These are phyloP conservation scores for Cnemophilus loriae DNA, from an alignment of 2,113 vertebrate genomes.

Conservation along the genomic window DNA sequence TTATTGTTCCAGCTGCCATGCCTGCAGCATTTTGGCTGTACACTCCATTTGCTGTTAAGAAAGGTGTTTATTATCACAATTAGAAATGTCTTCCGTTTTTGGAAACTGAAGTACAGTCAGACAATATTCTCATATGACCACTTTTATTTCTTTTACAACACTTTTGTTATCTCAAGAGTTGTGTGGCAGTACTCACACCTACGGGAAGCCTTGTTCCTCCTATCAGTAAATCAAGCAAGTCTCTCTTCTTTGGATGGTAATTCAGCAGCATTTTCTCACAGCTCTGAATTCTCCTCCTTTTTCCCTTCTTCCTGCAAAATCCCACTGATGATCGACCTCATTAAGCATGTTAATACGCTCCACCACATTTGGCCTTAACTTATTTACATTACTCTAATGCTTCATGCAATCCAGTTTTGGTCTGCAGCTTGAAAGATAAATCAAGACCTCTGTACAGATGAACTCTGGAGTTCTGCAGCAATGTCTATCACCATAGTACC, in stretches of 20 bases:
- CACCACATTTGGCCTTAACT: background rate
- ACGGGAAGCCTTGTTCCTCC: background rate
- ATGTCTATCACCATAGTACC: background rate
- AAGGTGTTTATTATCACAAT: background rate
- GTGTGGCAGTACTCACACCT: background rate
- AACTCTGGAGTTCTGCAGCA: background rate
- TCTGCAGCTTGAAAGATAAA: background rate
- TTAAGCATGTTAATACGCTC: background rate
- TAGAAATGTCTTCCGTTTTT: background rate
- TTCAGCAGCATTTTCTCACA: background rate
- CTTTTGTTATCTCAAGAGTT: background rate
- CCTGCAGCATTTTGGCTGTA: background rate
- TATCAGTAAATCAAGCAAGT: background rate
- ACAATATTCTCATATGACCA: background rate
- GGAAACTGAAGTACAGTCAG: background rate
- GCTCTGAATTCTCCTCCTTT: background rate
- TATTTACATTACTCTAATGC: background rate
- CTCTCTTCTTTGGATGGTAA: background rate
- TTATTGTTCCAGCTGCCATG: background rate
- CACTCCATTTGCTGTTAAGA: background rate
- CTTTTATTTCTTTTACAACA: background rate
- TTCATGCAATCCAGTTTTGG: background rate
- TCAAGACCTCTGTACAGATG: background rate
- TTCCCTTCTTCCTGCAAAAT: background rate
- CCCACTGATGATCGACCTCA: background rate